Percentiles rank a stretch among this genome's conserved stretches.
These are phyloP conservation scores for Zhuqinia jingwanae DNA, from an alignment of 2,888 invertebrate genomes.

Conservation along the genomic window DNA sequence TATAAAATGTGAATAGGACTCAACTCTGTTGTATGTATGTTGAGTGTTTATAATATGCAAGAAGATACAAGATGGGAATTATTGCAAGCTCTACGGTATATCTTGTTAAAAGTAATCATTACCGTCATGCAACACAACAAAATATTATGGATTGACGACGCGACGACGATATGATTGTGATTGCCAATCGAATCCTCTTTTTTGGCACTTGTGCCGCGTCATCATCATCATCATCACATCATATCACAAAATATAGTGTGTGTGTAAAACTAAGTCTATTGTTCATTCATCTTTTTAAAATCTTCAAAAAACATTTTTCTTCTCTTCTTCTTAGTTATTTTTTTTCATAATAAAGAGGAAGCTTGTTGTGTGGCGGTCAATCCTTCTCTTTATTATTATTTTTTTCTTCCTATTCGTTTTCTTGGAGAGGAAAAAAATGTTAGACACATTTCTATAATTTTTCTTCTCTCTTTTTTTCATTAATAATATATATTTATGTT, in stretches of 20 bases:
- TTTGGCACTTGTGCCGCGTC: constrained; percentile 65
- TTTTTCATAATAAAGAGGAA: constrained; percentile 28
- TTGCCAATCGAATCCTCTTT: constrained; percentile 42
- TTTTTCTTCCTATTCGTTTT: too few species aligned
- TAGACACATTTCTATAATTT: neutral
- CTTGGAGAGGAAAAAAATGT: constrained; percentile 10
- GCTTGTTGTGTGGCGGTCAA: constrained; percentile 59
- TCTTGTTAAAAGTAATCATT: constrained; percentile 65
- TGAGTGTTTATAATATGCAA: constrained; percentile 53
- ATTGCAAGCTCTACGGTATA: constrained; percentile 46
- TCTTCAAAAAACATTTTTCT: too few species aligned
- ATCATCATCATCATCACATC: constrained; percentile 41
- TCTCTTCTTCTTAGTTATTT: too few species aligned
- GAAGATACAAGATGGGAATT: too few species aligned
- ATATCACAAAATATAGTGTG: constrained; percentile 12
- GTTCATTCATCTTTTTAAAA: too few species aligned
- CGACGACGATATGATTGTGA: constrained; percentile 39
- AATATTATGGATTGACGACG: constrained; percentile 17
- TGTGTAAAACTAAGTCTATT: neutral
- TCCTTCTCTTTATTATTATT: neutral
- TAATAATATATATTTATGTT: neutral
- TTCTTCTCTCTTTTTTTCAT: constrained; percentile 14
- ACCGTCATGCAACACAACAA: constrained; percentile 62
- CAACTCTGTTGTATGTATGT: too few species aligned
- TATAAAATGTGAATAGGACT: neutral